A percentile compares a stretch with the other conserved stretches of the same genome.
Evolutionary conservation across 2,797 vertebrate genomes (phyloP).

Genomic region (Manis pentadactyla): DNA sequence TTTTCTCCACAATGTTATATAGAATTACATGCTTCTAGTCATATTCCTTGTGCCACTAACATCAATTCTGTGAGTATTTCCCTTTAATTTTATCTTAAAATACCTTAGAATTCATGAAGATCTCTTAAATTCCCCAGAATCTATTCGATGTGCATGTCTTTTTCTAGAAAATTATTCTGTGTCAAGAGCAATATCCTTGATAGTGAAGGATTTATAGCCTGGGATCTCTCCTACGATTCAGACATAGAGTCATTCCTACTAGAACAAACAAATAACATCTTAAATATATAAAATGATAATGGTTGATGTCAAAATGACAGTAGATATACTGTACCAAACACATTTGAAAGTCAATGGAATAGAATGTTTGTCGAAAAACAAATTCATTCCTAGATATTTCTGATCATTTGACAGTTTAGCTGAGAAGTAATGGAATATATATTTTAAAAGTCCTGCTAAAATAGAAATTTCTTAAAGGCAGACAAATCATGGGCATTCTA

Average conservation of each 20-base stretch:
- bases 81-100: background rate
- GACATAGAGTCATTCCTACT: background rate
- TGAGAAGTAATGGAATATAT: background rate
- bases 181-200: background rate
- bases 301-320: background rate
- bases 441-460: background rate
- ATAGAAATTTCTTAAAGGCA: background rate
- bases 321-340: background rate
- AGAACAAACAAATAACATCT: background rate
- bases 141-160: background rate
- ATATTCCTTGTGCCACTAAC: background rate
- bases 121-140: background rate
- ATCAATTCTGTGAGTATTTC: background rate
- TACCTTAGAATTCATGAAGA: background rate
- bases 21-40: background rate
- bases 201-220: background rate
- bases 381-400: background rate
- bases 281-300: background rate
- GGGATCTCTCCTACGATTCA: background rate
- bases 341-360: constrained; percentile 9
- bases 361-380: background rate
- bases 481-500: background rate
- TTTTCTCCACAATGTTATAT: background rate
- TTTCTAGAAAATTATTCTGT: background rate
- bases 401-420: background rate